These are phyloP conservation scores for Bombus superbus DNA, from an alignment of 1,140 invertebrate genomes.

Conservation along the genomic window DNA sequence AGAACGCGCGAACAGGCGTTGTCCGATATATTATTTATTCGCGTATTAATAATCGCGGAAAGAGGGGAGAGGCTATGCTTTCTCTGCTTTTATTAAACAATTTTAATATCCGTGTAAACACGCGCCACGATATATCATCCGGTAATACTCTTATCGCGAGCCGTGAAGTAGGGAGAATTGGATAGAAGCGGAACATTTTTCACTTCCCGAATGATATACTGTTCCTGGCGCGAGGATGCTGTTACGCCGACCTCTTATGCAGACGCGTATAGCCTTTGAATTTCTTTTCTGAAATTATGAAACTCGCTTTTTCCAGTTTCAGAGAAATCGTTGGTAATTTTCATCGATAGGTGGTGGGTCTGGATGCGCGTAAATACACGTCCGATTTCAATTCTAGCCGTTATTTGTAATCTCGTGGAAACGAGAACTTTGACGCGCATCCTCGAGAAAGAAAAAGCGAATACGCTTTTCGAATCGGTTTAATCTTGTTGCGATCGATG, in stretches of 20 bases:
- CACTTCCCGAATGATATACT: conserved; percentile 66
- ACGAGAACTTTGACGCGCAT: too few relatives aligned
- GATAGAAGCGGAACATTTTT: conserved; percentile 67
- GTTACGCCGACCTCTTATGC: conserved; percentile 44
- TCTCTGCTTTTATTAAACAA: conserved; percentile 63
- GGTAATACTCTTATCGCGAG: conserved; percentile 67
- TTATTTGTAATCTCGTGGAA: too few relatives aligned
- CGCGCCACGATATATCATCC: conserved; percentile 64
- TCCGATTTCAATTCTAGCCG: too few relatives aligned
- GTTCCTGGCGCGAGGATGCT: conserved; percentile 53
- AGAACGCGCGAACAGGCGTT: background rate
- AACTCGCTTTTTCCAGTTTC: too few relatives aligned
- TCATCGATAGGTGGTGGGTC: background rate
- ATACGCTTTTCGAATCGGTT: too few relatives aligned
- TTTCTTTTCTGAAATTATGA: conserved; percentile 39
- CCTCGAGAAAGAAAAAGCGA: too few relatives aligned
- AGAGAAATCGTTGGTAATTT: background rate
- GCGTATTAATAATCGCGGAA: conserved; percentile 41
- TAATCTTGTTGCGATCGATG: too few relatives aligned
- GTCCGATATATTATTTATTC: conserved; percentile 38
- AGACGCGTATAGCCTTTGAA: conserved; percentile 12
- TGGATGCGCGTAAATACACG: background rate
- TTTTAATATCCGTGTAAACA: conserved; percentile 69
- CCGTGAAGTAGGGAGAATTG: conserved; percentile 66
- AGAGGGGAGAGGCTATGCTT: background rate